A percentile compares a stretch with the other conserved stretches of the same genome.
These are phyloP conservation scores for Lepidostoma basale DNA, from an alignment of 1,140 invertebrate genomes.

Conservation along the genomic window DNA sequence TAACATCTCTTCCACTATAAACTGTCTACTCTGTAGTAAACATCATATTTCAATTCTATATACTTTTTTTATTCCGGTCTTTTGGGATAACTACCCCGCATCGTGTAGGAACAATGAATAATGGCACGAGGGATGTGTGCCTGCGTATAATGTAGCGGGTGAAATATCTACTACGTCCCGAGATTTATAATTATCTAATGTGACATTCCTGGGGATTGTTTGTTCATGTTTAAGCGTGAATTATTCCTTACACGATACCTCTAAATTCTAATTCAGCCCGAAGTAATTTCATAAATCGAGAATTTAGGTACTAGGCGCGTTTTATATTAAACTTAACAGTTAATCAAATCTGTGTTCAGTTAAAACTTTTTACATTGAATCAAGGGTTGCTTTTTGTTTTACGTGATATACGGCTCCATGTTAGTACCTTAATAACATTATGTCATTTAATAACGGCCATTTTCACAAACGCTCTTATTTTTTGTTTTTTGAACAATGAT, in stretches of 20 bases:
- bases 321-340: too few relatives aligned
- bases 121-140: conserved; percentile 1
- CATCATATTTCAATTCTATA: conserved; percentile 31
- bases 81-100: conserved; percentile 5
- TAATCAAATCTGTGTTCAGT: too few relatives aligned
- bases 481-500: too few relatives aligned
- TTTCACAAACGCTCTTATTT: too few relatives aligned
- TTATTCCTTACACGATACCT: background rate
- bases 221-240: conserved; percentile 18
- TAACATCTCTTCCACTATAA: conserved; percentile 21
- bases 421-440: too few relatives aligned
- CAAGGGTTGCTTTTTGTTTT: too few relatives aligned
- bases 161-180: background rate
- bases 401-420: too few relatives aligned
- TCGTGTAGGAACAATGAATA: conserved; percentile 19
- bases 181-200: conserved; percentile 33
- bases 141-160: conserved; percentile 1
- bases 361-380: too few relatives aligned
- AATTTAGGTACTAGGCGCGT: too few relatives aligned
- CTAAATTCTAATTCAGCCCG: background rate
- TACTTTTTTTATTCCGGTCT: conserved; percentile 21
- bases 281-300: too few relatives aligned
- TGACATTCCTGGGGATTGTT: conserved; percentile 5
- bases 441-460: too few relatives aligned
- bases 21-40: conserved; percentile 16